Base-by-base conservation (phyloP, 2,888 invertebrate species). In the Furcula furcula region DNA sequence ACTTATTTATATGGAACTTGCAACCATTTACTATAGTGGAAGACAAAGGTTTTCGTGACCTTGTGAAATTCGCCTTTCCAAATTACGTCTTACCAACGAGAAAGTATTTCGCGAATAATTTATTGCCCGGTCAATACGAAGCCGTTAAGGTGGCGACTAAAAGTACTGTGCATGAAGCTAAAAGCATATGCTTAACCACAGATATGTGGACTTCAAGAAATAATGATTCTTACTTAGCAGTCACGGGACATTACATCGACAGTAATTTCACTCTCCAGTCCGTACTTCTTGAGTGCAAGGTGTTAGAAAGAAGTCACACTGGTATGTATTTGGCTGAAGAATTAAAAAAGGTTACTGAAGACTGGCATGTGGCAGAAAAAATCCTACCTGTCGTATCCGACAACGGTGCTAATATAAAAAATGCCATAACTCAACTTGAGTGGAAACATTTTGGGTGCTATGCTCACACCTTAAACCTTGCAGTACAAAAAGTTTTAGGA, bases 371-470 rank as follows among this genome's bases (percentile, higher is more conserved):
- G 0, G 23, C 11, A n/a, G 31, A 37, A 9, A 37, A 41, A 32
- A 21, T 35, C 1, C 12, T 35, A 2, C 22, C 35, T 9, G 28
- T 21, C 11, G 33, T 43, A n/a, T 35, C 39, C 13, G 48, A 53
- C 16, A 48, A 50, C 28, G 52, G 44, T n/a, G 35, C 48, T 18
- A 43, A 51, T 25, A 36, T 54, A 27, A 39, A 19, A 14, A 29
- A 33, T 22, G 31, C 39, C 7, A 21, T 34, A 23, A 12, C 6
- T 1, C 10, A 23, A 19, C 28, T 53, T 19, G 31, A 27, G 5
- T 46, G 51, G 49, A 55, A 49, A 31, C 50, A 49, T 44, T 55
- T 48, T 31, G 38, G 41, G 5, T 55, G 49, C 23, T 55, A 43
- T 22, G 46, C 39, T 4, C 48, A 51, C 34, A 48, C 40, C 0